phyloP scores from a whole-genome alignment of 1,140 invertebrate genomes.

The Fopius arisanus region DNA sequence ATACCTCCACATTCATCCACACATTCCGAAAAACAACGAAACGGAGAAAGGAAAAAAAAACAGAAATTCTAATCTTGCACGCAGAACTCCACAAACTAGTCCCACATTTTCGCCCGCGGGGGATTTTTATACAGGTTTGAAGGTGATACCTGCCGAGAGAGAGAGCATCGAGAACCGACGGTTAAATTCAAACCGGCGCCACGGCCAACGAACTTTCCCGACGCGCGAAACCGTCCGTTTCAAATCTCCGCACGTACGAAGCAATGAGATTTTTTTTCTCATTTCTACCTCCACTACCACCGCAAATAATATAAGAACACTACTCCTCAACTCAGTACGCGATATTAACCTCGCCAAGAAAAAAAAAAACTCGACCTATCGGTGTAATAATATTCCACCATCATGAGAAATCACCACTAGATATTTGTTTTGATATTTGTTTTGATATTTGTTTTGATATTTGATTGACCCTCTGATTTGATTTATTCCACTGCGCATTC shows the following conservation, averaged over 20 bases:
- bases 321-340: neutral
- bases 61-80: neutral
- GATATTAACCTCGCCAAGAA: neutral
- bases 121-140: neutral
- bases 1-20: neutral
- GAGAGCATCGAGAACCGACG: slow-evolving; percentile 25
- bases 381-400: too few relatives aligned
- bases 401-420: neutral
- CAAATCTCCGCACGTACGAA: neutral
- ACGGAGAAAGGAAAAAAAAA: neutral
- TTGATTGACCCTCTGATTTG: neutral
- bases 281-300: neutral
- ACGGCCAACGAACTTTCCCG: slow-evolving; percentile 20
- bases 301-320: neutral
- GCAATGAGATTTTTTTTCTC: neutral
- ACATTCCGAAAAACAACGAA: neutral
- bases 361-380: neutral
- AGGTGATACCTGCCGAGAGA: neutral
- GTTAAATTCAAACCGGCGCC: slow-evolving; percentile 32
- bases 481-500: neutral
- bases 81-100: too few relatives aligned
- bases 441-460: neutral
- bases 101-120: too few relatives aligned
- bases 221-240: slow-evolving; percentile 20
- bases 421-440: neutral